phyloP scores from a whole-genome alignment of 2,113 vertebrate species.

The Todiramphus saurophagus region DNA sequence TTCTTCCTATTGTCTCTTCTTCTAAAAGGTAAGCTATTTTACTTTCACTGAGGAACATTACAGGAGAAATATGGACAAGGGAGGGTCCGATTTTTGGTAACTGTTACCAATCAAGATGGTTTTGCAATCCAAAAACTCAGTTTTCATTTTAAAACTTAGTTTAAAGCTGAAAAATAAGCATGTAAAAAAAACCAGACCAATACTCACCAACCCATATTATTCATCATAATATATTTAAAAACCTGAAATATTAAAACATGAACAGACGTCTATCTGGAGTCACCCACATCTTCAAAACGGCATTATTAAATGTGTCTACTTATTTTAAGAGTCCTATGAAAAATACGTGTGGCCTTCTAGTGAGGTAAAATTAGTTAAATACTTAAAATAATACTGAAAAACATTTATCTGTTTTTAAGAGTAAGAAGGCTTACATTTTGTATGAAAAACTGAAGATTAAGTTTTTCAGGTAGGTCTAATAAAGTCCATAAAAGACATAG shows the following conservation, averaged over 20 bases:
- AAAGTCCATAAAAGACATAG: background rate
- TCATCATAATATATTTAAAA: background rate
- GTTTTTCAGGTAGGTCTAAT: background rate
- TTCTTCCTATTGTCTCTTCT: background rate
- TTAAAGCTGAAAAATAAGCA: background rate
- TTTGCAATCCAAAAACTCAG: background rate
- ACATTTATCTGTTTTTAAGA: background rate
- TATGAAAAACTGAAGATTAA: background rate
- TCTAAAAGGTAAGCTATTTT: background rate
- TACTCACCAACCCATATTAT: background rate
- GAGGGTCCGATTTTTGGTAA: background rate
- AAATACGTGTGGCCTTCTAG: background rate
- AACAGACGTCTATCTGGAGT: background rate
- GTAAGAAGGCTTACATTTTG: background rate
- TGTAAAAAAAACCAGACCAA: background rate
- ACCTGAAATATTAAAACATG: background rate
- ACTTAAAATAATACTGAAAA: background rate
- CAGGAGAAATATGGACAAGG: fast-evolving
- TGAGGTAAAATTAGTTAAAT: background rate
- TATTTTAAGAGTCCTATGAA: background rate
- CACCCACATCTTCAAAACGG: background rate
- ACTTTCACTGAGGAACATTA: background rate
- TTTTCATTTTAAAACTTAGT: background rate
- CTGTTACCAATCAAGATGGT: background rate
- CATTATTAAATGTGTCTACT: background rate